phyloP scores from a whole-genome alignment of 2,797 vertebrate genomes.

The Euphonia xanthogaster region DNA sequence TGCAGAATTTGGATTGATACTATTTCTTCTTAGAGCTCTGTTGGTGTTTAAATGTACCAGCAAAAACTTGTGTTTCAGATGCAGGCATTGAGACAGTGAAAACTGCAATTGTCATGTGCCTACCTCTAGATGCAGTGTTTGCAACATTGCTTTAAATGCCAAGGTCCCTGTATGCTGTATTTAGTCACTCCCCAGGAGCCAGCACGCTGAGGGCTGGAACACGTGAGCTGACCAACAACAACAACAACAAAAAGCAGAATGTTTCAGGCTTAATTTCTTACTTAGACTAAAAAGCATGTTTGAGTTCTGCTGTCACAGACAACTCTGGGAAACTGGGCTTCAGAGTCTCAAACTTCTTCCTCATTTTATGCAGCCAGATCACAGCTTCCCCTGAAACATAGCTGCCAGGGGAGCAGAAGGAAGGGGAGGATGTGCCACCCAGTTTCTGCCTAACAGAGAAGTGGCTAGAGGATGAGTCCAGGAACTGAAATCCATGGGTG shows the following conservation, averaged over 20 bases:
- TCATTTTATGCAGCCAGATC: constrained; percentile 1
- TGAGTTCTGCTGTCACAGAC: neutral
- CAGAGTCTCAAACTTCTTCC: neutral
- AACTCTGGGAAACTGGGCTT: neutral
- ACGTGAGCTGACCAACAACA: neutral
- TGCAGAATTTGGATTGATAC: neutral
- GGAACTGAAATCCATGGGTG: neutral
- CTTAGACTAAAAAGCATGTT: neutral
- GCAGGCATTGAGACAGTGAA: neutral
- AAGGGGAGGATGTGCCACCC: neutral
- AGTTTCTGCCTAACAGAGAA: neutral
- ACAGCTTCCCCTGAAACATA: neutral
- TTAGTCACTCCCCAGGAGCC: neutral
- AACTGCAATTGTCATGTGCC: neutral
- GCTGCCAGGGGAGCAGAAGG: constrained; percentile 4
- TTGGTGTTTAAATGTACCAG: neutral
- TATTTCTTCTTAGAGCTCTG: neutral
- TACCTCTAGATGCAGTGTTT: neutral
- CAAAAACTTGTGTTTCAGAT: neutral
- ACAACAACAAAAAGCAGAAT: neutral
- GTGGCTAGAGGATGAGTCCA: neutral
- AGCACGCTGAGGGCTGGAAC: rapidly evolving
- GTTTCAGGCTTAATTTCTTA: neutral
- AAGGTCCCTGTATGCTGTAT: neutral
- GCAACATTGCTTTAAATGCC: neutral